phyloP scores from a whole-genome alignment of 2,113 vertebrate species.

The Larimichthys crocea region DNA sequence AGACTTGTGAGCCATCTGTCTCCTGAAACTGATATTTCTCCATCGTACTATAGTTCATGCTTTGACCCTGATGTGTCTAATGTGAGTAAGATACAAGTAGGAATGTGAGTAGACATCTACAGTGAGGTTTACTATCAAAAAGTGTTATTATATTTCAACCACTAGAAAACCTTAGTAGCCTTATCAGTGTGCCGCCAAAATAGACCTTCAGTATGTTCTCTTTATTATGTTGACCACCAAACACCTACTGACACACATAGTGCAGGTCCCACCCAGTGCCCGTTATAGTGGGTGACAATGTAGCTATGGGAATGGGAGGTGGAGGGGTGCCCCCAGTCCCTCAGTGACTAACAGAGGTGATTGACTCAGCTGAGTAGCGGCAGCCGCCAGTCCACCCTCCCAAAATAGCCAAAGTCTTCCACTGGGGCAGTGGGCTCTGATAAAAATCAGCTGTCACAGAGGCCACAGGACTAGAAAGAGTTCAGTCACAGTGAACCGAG shows the following conservation, averaged over 20 bases:
- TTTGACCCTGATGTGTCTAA: conserved; percentile 39
- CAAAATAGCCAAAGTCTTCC: conserved; percentile 86
- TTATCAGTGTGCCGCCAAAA: conserved; percentile 32
- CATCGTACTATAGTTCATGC: neutral
- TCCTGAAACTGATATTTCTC: conserved; percentile 37
- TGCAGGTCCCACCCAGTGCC: conserved; percentile 56
- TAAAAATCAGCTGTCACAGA: conserved; percentile 90
- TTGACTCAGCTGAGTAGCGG: conserved; percentile 87
- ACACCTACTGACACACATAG: conserved; percentile 54
- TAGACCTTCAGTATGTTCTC: conserved; percentile 21
- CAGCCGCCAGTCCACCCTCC: conserved; percentile 83
- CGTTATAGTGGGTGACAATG: conserved; percentile 76
- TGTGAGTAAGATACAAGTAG: conserved; percentile 22
- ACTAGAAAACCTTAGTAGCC: neutral
- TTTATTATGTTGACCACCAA: conserved; percentile 3
- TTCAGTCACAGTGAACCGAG: conserved; percentile 56
- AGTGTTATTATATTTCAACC: neutral
- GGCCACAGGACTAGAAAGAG: conserved; percentile 78
- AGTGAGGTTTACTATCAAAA: neutral
- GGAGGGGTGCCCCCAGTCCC: conserved; percentile 54
- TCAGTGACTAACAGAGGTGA: conserved; percentile 79
- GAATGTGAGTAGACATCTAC: conserved; percentile 1
- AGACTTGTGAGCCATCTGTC: conserved; percentile 13
- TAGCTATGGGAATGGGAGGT: conserved; percentile 66
- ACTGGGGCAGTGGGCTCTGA: conserved; percentile 69